phyloP scores from a whole-genome alignment of 2,797 vertebrate genomes.

The Urocyon cinereoargenteus region DNA sequence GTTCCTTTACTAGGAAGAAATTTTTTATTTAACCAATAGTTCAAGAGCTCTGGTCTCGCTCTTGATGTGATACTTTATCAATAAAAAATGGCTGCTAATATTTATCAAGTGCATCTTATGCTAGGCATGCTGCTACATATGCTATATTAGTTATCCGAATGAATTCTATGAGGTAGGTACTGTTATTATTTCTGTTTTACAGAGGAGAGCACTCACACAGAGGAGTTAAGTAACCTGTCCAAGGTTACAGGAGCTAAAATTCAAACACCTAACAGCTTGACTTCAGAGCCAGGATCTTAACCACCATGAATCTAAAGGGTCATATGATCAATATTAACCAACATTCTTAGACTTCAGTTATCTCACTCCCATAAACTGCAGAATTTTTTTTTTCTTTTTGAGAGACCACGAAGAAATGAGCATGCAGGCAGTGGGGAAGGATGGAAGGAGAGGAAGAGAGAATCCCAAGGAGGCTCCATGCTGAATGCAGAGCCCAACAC shows the following conservation, averaged over 20 bases:
- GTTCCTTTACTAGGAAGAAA: neutral
- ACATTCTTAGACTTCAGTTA: neutral
- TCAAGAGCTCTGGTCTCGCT: neutral
- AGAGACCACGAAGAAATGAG: neutral
- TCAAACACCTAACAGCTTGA: neutral
- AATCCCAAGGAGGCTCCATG: neutral
- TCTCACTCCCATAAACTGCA: neutral
- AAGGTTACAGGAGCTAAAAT: neutral
- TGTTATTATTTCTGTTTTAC: neutral
- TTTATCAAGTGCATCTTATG: neutral
- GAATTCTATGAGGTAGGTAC: neutral
- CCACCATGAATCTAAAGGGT: neutral
- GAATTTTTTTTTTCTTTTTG: neutral
- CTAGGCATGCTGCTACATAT: neutral
- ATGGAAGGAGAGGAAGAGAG: neutral
- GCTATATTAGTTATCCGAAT: neutral
- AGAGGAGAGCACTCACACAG: neutral
- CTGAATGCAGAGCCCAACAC: neutral
- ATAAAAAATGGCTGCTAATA: neutral
- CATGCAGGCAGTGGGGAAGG: no score
- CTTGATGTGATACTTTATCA: neutral
- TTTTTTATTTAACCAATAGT: neutral
- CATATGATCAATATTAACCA: neutral
- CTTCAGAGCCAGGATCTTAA: neutral
- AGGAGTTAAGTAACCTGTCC: neutral